A percentile compares a stretch with the other conserved stretches of the same genome.
phyloP scores from a whole-genome alignment of 2,888 invertebrate species.

The Reticulitermes lucifugus region DNA sequence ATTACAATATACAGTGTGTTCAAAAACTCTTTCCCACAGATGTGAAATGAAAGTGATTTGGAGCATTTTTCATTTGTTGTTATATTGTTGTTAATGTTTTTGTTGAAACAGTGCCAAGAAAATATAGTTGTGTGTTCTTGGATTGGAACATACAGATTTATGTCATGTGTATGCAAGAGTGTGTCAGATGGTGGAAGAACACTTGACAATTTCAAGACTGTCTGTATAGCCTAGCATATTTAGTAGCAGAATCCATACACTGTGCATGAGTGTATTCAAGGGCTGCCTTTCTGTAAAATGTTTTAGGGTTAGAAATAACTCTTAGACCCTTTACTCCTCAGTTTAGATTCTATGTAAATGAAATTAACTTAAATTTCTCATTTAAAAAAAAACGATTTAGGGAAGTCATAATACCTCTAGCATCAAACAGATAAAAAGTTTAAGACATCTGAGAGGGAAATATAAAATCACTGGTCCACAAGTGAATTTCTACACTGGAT shows the following conservation, averaged over 20 bases:
- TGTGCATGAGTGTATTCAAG: not conserved
- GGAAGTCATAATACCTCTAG: too few species aligned
- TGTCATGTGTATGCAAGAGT: not conserved
- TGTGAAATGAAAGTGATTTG: not conserved
- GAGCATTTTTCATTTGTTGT: constrained; percentile 1
- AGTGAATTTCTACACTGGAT: too few species aligned
- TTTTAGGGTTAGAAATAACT: too few species aligned
- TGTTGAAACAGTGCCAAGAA: constrained; percentile 31
- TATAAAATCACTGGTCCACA: too few species aligned
- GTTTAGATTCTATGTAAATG: too few species aligned
- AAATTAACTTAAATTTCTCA: too few species aligned
- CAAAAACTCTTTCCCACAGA: not conserved
- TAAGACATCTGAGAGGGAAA: too few species aligned
- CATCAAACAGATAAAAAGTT: too few species aligned
- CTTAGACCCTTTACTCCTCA: too few species aligned
- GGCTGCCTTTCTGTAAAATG: not conserved
- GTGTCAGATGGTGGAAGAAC: not conserved
- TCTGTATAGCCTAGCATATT: not conserved
- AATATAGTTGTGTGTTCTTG: not conserved
- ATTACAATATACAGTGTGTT: constrained; percentile 1
- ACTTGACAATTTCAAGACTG: not conserved
- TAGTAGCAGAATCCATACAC: not conserved
- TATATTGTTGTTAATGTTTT: constrained; percentile 33
- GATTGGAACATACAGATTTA: not conserved
- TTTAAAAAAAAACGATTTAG: too few species aligned